These are phyloP conservation scores for Gobiocypris rarus DNA, from an alignment of 2,113 vertebrate species.

Conservation along the genomic window DNA sequence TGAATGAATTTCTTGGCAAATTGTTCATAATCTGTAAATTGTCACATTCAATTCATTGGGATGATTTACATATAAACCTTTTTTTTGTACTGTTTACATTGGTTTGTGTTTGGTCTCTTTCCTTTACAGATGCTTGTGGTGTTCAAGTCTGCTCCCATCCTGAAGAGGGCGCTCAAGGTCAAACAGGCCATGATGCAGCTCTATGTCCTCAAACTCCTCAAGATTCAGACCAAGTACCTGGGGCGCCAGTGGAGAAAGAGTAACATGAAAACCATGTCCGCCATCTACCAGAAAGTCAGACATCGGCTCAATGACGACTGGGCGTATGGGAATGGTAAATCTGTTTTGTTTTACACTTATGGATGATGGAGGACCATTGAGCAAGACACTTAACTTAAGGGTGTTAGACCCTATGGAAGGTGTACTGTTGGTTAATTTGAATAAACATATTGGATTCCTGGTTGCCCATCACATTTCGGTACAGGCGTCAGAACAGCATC, in stretches of 20 bases:
- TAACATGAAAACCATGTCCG: conserved; percentile 92
- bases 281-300: conserved; percentile 89
- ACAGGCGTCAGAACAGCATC: too few relatives aligned
- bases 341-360: not conserved
- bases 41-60: not conserved
- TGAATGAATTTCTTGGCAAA: not conserved
- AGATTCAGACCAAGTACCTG: conserved; percentile 86
- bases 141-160: conserved; percentile 94
- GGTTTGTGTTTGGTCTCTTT: not conserved
- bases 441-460: not conserved
- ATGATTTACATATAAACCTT: not conserved
- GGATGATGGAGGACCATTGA: not conserved
- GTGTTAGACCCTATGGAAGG: not conserved
- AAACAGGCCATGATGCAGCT: conserved; percentile 98
- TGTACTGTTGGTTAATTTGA: not conserved
- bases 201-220: conserved; percentile 90
- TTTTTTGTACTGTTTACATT: too few relatives aligned
- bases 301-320: conserved; percentile 90
- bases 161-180: conserved; percentile 95
- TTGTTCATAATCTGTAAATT: too few relatives aligned
- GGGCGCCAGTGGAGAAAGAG: conserved; percentile 85
- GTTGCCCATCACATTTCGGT: too few relatives aligned
- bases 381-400: not conserved
- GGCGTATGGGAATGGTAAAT: conserved; percentile 86
- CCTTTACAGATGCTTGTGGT: conserved; percentile 92